phyloP scores from a whole-genome alignment of 2,797 vertebrate species.

The Pteropus rufus region DNA sequence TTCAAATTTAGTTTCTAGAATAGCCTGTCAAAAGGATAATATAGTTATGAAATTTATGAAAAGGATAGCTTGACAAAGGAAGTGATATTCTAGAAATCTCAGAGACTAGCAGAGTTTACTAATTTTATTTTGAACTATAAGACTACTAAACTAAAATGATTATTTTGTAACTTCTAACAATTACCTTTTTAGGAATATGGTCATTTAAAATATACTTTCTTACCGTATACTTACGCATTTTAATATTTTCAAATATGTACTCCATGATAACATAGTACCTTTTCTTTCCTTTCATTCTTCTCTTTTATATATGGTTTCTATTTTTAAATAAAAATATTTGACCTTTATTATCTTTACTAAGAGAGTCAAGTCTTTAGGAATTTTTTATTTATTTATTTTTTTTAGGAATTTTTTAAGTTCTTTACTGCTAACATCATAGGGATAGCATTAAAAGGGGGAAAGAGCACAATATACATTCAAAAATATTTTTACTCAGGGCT shows the following conservation, averaged over 20 bases:
- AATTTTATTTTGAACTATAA: slow-evolving; percentile 40
- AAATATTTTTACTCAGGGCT: neutral
- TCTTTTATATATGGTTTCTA: neutral
- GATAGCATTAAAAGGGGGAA: neutral
- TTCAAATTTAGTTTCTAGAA: neutral
- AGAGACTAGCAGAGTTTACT: neutral
- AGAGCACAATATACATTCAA: neutral
- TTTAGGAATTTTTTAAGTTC: neutral
- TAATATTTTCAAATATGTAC: neutral
- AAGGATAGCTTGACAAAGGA: neutral
- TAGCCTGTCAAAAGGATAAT: neutral
- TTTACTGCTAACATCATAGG: neutral
- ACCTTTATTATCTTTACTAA: neutral
- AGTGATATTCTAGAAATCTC: neutral
- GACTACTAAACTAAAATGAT: slow-evolving; percentile 19
- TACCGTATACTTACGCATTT: neutral
- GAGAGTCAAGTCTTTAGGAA: neutral
- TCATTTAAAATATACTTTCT: neutral
- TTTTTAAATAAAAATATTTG: neutral
- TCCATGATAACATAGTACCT: neutral
- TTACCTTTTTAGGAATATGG: neutral
- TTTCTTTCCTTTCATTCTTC: neutral
- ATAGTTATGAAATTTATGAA: neutral
- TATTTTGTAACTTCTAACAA: neutral
- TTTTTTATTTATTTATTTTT: no score